Base-by-base conservation (phyloP, 1,140 invertebrate genomes). In the Brachystomella parvula region DNA sequence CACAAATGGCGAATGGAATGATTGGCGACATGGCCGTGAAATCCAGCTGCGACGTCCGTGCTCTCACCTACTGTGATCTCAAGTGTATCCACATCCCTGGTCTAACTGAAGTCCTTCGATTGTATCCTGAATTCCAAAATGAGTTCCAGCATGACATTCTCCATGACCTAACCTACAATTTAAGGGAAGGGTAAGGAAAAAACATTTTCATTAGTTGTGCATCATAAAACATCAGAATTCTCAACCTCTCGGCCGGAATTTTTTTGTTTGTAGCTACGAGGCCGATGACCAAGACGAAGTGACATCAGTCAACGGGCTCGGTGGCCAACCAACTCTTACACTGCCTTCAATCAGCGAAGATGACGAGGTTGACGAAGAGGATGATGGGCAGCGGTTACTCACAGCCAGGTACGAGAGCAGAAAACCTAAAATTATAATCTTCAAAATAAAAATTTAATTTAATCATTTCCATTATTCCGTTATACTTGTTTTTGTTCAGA, bases 141-240 rank as follows among this genome's bases (percentile, higher is more conserved):
- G 89, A 93, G 75, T 96, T 96, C 77, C 86, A 89, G 29, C 85
- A 92, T 67, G 94, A 96, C 75, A 94, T 97, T 72, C 89, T 93
- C 74, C 94, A 96, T 76, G 94, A 97, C 78, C 82, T 97, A 49
- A 96, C 94, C 0, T 96, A 92, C 78, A 98, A 97, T 78, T 82
- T 98, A 26, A 81, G 94, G 28, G 94, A 97, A 78, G 92, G 92
- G 0, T 94, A 92, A 74, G 90, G 92, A 75, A 89, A 85, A 39
- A 89, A 92, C 82, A 85, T 87, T 79, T 77, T 68, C 66, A 61
- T 6, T 30, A 64, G 59, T 61, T 61, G 30, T 39, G 15, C 26
- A 63, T n/a, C 59, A 9, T 28, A 9, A 56, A 9, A 57, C n/a
- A 21, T 26, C 3, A 29, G 21, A 39, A 21, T 60, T 30, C 26